Percentiles rank a stretch among this genome's conserved stretches.
phyloP scores from a whole-genome alignment of 2,888 invertebrate genomes.

The Gandaritis pyraliata region DNA sequence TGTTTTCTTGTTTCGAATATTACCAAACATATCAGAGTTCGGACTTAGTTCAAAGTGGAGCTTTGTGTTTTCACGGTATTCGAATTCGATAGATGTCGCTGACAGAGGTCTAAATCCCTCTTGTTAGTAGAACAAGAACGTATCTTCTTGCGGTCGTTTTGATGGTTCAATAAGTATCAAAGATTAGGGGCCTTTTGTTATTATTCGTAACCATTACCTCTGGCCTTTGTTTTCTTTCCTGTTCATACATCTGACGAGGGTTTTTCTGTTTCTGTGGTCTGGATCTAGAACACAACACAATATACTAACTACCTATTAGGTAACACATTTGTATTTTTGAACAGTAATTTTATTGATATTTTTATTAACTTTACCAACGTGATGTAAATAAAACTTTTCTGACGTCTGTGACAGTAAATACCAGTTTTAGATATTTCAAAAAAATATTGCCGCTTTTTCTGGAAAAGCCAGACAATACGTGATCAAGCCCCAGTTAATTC shows the following conservation, averaged over 20 bases:
- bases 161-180: slow-evolving; percentile 52
- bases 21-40: slow-evolving; percentile 13
- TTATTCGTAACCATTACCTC: slow-evolving; percentile 31
- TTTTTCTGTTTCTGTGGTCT: slow-evolving; percentile 15
- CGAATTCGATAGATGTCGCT: slow-evolving; percentile 47
- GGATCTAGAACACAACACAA: slow-evolving; percentile 3
- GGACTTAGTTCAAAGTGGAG: slow-evolving; percentile 26
- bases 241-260: slow-evolving; percentile 25
- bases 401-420: too few species aligned
- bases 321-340: slow-evolving; percentile 4
- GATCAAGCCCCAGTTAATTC: slow-evolving; percentile 35
- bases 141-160: slow-evolving; percentile 51
- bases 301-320: background rate
- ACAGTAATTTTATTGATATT: background rate
- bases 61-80: slow-evolving; percentile 36
- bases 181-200: slow-evolving; percentile 46
- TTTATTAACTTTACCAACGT: background rate
- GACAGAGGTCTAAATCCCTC: slow-evolving; percentile 51
- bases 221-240: slow-evolving; percentile 27
- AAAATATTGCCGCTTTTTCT: slow-evolving; percentile 22
- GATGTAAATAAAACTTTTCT: too few species aligned
- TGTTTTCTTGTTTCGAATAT: background rate
- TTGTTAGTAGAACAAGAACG: slow-evolving; percentile 57
- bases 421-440: background rate
- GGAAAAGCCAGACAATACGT: slow-evolving; percentile 34